Conservation (phyloP, 2,113 vertebrate species). For the Forbesichthys agassizii region DNA sequence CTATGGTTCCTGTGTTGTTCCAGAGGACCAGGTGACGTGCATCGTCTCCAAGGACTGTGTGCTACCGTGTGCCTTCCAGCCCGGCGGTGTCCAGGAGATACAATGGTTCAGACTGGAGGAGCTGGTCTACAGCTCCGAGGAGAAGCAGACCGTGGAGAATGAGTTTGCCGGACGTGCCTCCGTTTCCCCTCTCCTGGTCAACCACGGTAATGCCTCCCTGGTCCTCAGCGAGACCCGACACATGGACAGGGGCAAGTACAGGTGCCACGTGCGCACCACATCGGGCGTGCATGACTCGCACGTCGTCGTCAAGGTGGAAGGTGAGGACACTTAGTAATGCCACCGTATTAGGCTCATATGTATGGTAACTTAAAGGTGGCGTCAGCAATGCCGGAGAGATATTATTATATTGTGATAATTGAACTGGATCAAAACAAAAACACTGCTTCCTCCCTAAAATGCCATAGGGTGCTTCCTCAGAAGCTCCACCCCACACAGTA, state of each 20-base stretch:
- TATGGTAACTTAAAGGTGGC: no score
- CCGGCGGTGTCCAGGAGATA: constrained; percentile 56
- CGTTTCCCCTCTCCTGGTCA: constrained; percentile 47
- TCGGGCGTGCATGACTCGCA: constrained; percentile 29
- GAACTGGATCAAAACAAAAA: no score
- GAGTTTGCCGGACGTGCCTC: constrained; percentile 48
- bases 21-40: constrained; percentile 70
- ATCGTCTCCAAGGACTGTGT: constrained; percentile 68
- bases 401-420: no score
- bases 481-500: no score
- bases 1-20: neutral
- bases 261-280: constrained; percentile 68
- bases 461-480: no score
- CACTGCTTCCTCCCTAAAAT: no score
- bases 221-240: constrained; percentile 53
- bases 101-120: constrained; percentile 72
- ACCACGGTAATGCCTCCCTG: constrained; percentile 78
- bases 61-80: constrained; percentile 78
- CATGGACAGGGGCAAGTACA: constrained; percentile 75
- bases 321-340: constrained; percentile 44
- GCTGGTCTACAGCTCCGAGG: constrained; percentile 53
- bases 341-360: no score
- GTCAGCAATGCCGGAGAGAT: no score
- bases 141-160: neutral
- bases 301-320: constrained; percentile 68